phyloP scores from a whole-genome alignment of 2,113 vertebrate genomes.

The Aramus guarauna region DNA sequence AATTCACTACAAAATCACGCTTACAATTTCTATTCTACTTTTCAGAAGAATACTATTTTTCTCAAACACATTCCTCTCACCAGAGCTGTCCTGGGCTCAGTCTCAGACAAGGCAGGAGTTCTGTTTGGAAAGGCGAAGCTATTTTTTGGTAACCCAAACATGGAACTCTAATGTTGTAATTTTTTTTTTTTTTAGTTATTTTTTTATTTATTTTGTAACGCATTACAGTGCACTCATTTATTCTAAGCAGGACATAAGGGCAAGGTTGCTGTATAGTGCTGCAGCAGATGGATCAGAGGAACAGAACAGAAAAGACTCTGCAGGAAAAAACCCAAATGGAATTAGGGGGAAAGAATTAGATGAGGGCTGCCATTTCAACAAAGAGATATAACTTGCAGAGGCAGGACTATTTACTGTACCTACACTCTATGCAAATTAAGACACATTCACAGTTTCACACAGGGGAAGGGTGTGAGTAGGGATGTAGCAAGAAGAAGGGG shows the following conservation, averaged over 20 bases:
- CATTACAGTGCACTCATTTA: background rate
- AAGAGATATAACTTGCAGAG: background rate
- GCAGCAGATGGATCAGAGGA: background rate
- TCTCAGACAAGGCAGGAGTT: background rate
- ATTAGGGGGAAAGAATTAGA: background rate
- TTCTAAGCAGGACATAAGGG: background rate
- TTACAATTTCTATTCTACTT: background rate
- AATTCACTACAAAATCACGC: background rate
- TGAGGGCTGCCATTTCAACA: background rate
- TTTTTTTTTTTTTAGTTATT: no score
- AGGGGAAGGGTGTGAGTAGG: background rate
- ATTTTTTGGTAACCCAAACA: background rate
- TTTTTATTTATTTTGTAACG: background rate
- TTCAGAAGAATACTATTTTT: background rate
- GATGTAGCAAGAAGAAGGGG: background rate
- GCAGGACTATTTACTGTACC: background rate
- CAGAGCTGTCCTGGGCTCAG: background rate
- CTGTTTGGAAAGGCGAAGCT: background rate
- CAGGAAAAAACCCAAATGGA: background rate
- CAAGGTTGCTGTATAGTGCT: background rate
- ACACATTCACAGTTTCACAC: background rate
- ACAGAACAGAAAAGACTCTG: background rate
- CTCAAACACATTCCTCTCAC: background rate
- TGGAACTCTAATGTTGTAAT: background rate
- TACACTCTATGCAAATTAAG: background rate